A percentile compares a stretch with the other conserved stretches of the same genome.
These are phyloP conservation scores for Zootoca vivipara DNA, from an alignment of 2,113 vertebrate species.

Conservation along the genomic window DNA sequence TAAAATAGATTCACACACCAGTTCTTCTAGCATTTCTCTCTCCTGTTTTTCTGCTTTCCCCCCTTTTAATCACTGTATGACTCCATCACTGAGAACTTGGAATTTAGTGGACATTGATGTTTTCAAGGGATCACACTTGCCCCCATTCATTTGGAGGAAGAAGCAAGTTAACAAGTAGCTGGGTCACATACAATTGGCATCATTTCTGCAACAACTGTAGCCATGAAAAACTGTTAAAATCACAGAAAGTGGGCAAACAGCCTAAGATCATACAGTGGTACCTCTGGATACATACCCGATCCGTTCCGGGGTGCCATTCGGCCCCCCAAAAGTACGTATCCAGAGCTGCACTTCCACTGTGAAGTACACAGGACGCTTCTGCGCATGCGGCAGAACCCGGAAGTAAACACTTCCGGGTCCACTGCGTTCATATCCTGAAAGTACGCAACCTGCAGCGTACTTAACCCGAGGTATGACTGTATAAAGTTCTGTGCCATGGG, in stretches of 20 bases:
- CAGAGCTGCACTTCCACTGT: too few species aligned
- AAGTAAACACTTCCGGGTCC: too few species aligned
- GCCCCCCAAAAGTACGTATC: too few species aligned
- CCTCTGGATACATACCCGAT: too few species aligned
- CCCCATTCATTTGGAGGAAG: neutral
- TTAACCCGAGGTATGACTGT: too few species aligned
- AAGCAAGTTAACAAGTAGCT: neutral
- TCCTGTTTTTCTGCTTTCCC: neutral
- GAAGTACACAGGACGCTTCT: too few species aligned
- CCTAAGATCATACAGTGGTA: too few species aligned
- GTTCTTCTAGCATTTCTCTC: neutral
- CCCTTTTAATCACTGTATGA: neutral
- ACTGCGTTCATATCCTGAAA: too few species aligned
- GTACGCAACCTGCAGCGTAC: too few species aligned
- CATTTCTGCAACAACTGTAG: neutral
- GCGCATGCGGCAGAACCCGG: too few species aligned
- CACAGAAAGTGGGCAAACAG: neutral
- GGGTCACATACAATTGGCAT: neutral
- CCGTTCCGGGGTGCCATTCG: too few species aligned
- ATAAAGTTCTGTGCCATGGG: neutral
- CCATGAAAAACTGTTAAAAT: neutral
- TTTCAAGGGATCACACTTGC: neutral
- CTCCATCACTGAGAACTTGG: neutral
- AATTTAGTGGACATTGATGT: too few species aligned
- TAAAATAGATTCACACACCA: neutral